These are phyloP conservation scores for Phalacrocorax pelagicus DNA, from an alignment of 2,113 vertebrate species.

Conservation along the genomic window DNA sequence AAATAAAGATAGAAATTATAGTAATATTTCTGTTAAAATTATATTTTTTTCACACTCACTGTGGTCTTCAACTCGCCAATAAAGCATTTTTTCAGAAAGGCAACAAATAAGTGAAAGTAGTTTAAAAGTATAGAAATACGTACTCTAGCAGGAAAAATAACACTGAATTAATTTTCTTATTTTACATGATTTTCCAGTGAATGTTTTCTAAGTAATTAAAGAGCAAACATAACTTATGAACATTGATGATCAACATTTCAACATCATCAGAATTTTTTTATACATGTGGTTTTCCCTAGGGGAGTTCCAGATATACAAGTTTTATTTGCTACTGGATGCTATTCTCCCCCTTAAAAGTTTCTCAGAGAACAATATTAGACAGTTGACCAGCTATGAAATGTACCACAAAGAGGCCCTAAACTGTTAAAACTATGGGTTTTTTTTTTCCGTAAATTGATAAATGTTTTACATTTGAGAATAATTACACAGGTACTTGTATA, in stretches of 20 bases:
- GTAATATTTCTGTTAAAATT: background rate
- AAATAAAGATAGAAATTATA: background rate
- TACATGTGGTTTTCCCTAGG: rapidly evolving
- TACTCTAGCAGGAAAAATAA: background rate
- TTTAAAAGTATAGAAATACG: background rate
- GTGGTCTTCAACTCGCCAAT: background rate
- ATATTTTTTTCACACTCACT: background rate
- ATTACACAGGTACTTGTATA: background rate
- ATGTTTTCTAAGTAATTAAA: background rate
- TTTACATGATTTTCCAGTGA: background rate
- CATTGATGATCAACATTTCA: background rate
- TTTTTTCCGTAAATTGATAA: background rate
- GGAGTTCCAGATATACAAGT: background rate
- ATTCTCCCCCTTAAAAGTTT: background rate
- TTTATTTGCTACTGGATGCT: background rate
- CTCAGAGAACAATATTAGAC: background rate
- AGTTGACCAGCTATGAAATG: background rate
- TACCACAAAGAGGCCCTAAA: background rate
- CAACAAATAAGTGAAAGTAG: background rate
- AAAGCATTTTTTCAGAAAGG: background rate
- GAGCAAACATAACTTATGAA: background rate
- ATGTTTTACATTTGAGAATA: background rate
- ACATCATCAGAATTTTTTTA: background rate
- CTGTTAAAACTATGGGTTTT: background rate
- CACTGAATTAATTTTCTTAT: background rate